phyloP scores from a whole-genome alignment of 2,113 vertebrate species.

The Verasper variegatus region DNA sequence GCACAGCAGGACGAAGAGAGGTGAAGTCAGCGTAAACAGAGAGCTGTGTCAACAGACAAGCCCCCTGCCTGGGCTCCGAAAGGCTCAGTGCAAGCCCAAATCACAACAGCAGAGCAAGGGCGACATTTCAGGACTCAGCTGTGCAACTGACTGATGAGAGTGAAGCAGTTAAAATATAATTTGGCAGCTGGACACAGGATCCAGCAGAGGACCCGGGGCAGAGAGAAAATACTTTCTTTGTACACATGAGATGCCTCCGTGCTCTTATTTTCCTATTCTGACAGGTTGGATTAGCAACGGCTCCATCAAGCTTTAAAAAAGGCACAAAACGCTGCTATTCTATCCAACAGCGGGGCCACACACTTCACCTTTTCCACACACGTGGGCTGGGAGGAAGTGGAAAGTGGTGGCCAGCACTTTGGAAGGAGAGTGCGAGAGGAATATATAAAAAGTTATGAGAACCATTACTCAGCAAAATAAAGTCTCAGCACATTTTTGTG shows the following conservation, averaged over 20 bases:
- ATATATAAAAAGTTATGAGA: background rate
- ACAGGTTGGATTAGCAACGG: constrained; percentile 54
- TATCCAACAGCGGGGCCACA: constrained; percentile 34
- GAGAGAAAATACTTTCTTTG: constrained; percentile 48
- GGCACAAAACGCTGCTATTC: constrained; percentile 58
- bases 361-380: constrained; percentile 66
- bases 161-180: background rate
- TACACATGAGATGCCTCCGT: constrained; percentile 22
- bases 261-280: constrained; percentile 55
- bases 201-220: constrained; percentile 5
- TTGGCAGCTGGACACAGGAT: constrained; percentile 4
- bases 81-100: constrained; percentile 17
- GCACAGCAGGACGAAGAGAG: constrained; percentile 46
- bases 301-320: constrained; percentile 34
- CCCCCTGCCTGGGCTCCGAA: constrained; percentile 19
- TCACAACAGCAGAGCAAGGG: constrained; percentile 31
- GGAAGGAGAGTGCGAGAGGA: constrained; percentile 2
- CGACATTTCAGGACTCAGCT: constrained; percentile 30
- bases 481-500: background rate
- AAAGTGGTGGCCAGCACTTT: constrained; percentile 43
- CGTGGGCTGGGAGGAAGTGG: constrained; percentile 43
- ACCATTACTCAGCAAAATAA: background rate
- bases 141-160: background rate
- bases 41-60: constrained; percentile 61
- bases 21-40: constrained; percentile 55